A percentile compares a stretch with the other conserved stretches of the same genome.
These are phyloP conservation scores for Agrilus planipennis DNA, from an alignment of 1,140 invertebrate genomes.

Conservation along the genomic window DNA sequence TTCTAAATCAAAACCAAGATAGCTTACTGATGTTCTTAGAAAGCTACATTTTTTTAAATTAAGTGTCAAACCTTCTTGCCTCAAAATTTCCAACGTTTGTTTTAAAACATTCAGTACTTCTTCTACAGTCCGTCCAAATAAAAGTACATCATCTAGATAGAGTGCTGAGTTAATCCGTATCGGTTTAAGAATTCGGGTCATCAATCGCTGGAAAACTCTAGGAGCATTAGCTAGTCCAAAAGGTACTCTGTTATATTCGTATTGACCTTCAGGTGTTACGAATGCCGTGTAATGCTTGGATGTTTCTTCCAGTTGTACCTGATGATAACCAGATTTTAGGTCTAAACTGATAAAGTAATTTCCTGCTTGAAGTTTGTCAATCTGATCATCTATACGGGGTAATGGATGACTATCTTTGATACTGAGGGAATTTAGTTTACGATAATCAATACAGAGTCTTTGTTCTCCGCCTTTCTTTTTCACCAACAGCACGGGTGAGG, in stretches of 20 bases:
- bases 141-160: slow-evolving; percentile 21
- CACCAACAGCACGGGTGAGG: slow-evolving; percentile 23
- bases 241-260: slow-evolving; percentile 32
- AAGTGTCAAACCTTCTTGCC: slow-evolving; percentile 1
- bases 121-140: slow-evolving; percentile 16
- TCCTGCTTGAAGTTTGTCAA: slow-evolving; percentile 2
- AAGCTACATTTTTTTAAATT: slow-evolving; percentile 8
- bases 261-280: slow-evolving; percentile 31
- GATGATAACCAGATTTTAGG: slow-evolving; percentile 16
- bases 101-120: slow-evolving; percentile 15
- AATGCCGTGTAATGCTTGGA: slow-evolving; percentile 31
- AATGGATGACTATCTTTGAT: slow-evolving; percentile 20
- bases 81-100: slow-evolving; percentile 13
- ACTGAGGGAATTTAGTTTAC: slow-evolving; percentile 31
- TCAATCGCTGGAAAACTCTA: slow-evolving; percentile 19
- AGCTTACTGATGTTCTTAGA: slow-evolving; percentile 3
- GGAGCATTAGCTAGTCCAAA: slow-evolving; percentile 32
- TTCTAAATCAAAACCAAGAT: slow-evolving; percentile 8
- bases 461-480: slow-evolving; percentile 22
- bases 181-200: slow-evolving; percentile 20
- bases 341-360: slow-evolving; percentile 17
- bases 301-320: slow-evolving; percentile 23
- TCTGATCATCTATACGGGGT: slow-evolving; percentile 7
- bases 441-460: slow-evolving; percentile 32
- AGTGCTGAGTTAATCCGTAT: slow-evolving; percentile 17